Base-by-base conservation (phyloP, 1,140 invertebrate genomes). In the Drosophila nigromelanica region DNA sequence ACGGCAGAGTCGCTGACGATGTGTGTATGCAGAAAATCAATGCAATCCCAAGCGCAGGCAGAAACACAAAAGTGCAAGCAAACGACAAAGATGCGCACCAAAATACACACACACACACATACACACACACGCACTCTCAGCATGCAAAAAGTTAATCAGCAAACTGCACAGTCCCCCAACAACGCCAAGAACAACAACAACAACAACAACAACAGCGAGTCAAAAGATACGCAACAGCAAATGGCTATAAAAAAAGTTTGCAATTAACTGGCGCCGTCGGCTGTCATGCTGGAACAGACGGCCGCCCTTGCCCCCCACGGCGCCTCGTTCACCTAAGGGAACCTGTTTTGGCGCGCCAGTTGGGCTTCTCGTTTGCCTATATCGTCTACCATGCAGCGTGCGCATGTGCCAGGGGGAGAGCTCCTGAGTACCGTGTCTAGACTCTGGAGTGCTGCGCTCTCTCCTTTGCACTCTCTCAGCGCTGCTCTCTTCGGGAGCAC, bases 221-320 rank as follows among this genome's bases (percentile, higher is more conserved):
- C 27, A 11, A 78, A 73, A 78, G 58, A 86, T 75, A 63, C 70
- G 45, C 62, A 73, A 45, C 70, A 63, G 40, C 5, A 40, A 62
- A 59, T 64, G 68, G 62, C 76, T 72, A 74, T 80, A 61, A 42
- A 76, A 72, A 78, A 79, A 80, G 63, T 90, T 90, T 90, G 87
- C 86, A 90, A 90, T 90, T 90, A 90, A 87, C 79, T 90, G 87
- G 87, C 87, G 87, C 87, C 87, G 83, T 76, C 58, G 85, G 85
- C 83, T 83, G 74, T 80, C 78, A 77, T 82, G 76, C 76, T 69
- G 80, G 78, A 78, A 68, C 75, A 76, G 64, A 80, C 74, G 67
- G 39, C 54, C 54, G 58, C 64, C 54, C 48, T 55, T 47, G 45
- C 55, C 60, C 30, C 30, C 51, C 15, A 27, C 45, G 30, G 59